These are phyloP conservation scores for Sarcophaga rosellei DNA, from an alignment of 2,888 invertebrate species.

Conservation along the genomic window DNA sequence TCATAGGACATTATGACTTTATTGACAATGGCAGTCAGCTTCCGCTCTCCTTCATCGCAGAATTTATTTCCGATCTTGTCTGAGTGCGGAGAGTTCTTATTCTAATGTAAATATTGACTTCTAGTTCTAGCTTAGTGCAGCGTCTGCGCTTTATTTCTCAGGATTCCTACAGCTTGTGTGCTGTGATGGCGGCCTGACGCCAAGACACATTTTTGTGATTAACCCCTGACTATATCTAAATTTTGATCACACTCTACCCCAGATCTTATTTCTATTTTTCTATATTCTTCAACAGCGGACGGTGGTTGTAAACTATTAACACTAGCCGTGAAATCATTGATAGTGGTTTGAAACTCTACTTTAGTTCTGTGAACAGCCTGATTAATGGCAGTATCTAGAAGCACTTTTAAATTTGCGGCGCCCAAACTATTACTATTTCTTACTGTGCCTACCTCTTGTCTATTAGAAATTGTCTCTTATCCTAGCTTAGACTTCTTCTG, in stretches of 20 bases:
- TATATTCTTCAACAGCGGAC: conserved; percentile 22
- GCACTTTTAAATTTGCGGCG: not conserved
- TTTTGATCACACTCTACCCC: conserved; percentile 16
- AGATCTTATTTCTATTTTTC: conserved; percentile 17
- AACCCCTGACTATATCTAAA: conserved; percentile 17
- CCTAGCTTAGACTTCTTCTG: not conserved
- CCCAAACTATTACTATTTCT: conserved; percentile 8
- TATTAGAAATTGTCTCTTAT: not conserved
- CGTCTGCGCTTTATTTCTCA: conserved; percentile 61
- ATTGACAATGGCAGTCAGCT: conserved; percentile 46
- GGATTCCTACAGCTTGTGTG: conserved; percentile 40
- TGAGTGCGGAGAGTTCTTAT: conserved; percentile 60
- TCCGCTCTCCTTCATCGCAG: conserved; percentile 61
- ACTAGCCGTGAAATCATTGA: conserved; percentile 6
- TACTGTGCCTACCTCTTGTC: not conserved
- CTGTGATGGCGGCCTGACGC: conserved; percentile 26
- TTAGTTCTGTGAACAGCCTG: conserved; percentile 6
- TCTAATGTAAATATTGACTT: conserved; percentile 59
- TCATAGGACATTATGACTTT: conserved; percentile 29
- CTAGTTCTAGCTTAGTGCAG: conserved; percentile 48
- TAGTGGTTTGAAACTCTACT: not conserved
- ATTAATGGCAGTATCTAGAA: conserved; percentile 12
- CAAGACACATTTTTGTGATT: conserved; percentile 32
- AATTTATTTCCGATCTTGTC: conserved; percentile 50
- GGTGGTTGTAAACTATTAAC: not conserved